Evolutionary conservation across 2,888 invertebrate species (phyloP), one percentile per base, ranked within the genome.

Genomic region (Torymus auratus): DNA sequence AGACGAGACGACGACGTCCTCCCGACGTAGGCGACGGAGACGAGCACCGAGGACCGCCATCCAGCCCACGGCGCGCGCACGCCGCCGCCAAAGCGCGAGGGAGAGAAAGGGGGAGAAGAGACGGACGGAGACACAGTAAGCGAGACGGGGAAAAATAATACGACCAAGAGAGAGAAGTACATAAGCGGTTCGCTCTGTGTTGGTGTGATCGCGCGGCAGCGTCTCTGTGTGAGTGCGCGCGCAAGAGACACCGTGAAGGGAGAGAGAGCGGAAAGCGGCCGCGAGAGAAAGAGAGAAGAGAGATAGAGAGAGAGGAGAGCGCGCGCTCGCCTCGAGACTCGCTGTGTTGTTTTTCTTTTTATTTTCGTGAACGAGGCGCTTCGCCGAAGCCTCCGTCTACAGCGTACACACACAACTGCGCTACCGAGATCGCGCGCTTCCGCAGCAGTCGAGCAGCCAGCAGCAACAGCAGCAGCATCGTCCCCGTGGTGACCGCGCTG

Each of bases 341-440:
- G 64, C 17, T 69, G 56, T 79, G 79, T 79, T 79, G 79, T 79
- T 79, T 79, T 79, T 79, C 69, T 79, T 79, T 74, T 79, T 79
- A 79, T 79, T 79, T 79, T 79, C 79, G 74, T 62, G 64, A 69
- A 69, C 79, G 69, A 74, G 64, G 73, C 72, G 74, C 74, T 79
- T 79, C 58, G 74, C 41, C 74, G 68, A 68, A 78, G 73, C 20
- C 70, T 78, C 73, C 13, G 50, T 52, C 53, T 50, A 50, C 10
- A 61, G 41, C 28, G 23, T 17, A 20, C 15, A 50, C 71, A 20
- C 13, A 52, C 23, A 52, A 5, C 71, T 41, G n/a, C 12, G 14
- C 7, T 17, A n/a, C 60, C 53, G 55, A 67, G 55, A 60, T 62
- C 67, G 68, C 69, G 69, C 56, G 64, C 64, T 74, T 79, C 73